A percentile compares a stretch with the other conserved stretches of the same genome.
These are phyloP conservation scores for Drosophila auraria DNA, from an alignment of 1,140 invertebrate genomes.

Conservation along the genomic window DNA sequence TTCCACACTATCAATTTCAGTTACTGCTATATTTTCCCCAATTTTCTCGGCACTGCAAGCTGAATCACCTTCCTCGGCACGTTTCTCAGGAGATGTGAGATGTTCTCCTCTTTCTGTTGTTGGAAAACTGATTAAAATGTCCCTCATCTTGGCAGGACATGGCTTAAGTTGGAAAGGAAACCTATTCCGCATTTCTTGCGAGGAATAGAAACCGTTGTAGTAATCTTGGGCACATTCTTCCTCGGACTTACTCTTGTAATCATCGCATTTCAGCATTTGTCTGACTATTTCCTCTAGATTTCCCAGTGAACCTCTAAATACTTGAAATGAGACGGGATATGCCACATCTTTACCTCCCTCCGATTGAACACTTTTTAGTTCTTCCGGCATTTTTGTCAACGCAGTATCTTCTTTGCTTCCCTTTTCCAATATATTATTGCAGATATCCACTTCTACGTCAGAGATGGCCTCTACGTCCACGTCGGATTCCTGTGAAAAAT, in stretches of 20 bases:
- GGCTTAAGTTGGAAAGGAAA: conserved; percentile 32
- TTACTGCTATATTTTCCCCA: background rate
- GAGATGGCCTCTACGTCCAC: too few species aligned
- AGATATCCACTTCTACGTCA: too few species aligned
- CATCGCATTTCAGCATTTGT: conserved; percentile 28
- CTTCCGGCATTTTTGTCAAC: too few species aligned
- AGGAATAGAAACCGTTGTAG: conserved; percentile 36
- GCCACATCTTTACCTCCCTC: too few species aligned
- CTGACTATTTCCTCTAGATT: conserved; percentile 41
- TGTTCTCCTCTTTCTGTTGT: background rate
- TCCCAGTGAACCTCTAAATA: conserved; percentile 27
- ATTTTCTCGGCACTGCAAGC: too few species aligned
- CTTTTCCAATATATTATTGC: background rate
- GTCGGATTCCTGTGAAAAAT: background rate
- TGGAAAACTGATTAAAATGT: conserved; percentile 32
- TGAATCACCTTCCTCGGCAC: too few species aligned
- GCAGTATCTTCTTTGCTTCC: too few species aligned
- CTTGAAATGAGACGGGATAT: conserved; percentile 18
- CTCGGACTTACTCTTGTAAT: conserved; percentile 2
- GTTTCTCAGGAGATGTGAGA: background rate
- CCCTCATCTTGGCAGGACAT: conserved; percentile 30
- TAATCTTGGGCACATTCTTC: conserved; percentile 38
- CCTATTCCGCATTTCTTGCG: conserved; percentile 29
- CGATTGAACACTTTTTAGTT: background rate
- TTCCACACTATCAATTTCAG: background rate